Conservation (phyloP, 53 echinoderm and acorn worm species). For the Holothuria scabra region DNA sequence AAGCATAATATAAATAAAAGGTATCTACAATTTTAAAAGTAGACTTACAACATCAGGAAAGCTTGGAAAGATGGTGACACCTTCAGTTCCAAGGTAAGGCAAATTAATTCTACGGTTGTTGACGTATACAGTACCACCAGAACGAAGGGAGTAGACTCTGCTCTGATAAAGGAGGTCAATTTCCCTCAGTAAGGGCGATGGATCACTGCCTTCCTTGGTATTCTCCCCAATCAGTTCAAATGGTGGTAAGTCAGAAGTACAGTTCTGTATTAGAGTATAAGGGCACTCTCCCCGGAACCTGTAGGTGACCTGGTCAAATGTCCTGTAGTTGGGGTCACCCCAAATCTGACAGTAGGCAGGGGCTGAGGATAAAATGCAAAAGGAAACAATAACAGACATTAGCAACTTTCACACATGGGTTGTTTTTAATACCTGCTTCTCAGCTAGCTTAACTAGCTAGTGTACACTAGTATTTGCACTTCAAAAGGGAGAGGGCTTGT, state of each 20-base stretch:
- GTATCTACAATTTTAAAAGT: not conserved
- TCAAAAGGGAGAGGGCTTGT: too few relatives aligned
- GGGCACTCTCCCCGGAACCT: constrained; percentile 77
- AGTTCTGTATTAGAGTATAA: constrained; percentile 51
- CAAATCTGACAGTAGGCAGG: constrained; percentile 67
- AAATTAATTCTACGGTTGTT: constrained; percentile 50
- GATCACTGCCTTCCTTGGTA: constrained; percentile 44
- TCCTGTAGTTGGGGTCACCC: constrained; percentile 72
- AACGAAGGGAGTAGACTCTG: constrained; percentile 30
- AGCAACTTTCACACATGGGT: too few relatives aligned
- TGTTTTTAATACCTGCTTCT: too few relatives aligned
- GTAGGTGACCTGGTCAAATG: constrained; percentile 61
- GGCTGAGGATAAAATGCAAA: constrained; percentile 1
- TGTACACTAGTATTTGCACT: too few relatives aligned
- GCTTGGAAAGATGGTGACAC: constrained; percentile 54
- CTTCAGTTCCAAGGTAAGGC: constrained; percentile 53
- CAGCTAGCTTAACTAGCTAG: too few relatives aligned
- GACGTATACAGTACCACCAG: constrained; percentile 41
- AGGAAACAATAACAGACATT: too few relatives aligned
- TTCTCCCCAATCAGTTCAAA: constrained; percentile 57
- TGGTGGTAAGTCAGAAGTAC: not conserved
- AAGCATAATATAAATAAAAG: too few relatives aligned
- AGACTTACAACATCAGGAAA: constrained; percentile 59
- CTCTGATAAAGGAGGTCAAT: constrained; percentile 40
- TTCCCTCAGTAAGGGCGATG: constrained; percentile 49